Evolutionary conservation across 2,888 invertebrate genomes (phyloP).

Genomic region (Synergus japonicus): DNA sequence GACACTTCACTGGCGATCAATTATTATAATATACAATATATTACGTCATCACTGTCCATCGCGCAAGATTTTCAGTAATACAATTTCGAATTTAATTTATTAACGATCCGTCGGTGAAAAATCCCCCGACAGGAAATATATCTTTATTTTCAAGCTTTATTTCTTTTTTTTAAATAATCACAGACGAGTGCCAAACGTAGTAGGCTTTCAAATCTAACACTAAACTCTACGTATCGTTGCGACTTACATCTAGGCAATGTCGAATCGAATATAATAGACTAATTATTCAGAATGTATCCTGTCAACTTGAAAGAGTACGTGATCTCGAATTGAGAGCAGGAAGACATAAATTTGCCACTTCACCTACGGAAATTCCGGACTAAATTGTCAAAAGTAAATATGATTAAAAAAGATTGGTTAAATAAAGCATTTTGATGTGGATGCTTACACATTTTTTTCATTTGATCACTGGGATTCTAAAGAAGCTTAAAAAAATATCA

Average conservation of each 20-base stretch:
- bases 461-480: background rate
- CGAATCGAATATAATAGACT: slow-evolving; percentile 27
- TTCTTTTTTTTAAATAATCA: slow-evolving; percentile 62
- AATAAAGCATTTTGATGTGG: background rate
- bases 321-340: slow-evolving; percentile 45
- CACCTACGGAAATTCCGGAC: slow-evolving; percentile 13
- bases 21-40: slow-evolving; percentile 38
- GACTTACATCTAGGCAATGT: slow-evolving; percentile 38
- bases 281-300: slow-evolving; percentile 26
- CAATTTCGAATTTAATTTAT: slow-evolving; percentile 39
- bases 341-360: slow-evolving; percentile 52
- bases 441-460: background rate
- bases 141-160: slow-evolving; percentile 51
- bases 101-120: slow-evolving; percentile 15
- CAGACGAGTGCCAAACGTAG: slow-evolving; percentile 68
- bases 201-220: slow-evolving; percentile 64
- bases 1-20: slow-evolving; percentile 32
- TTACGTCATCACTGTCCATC: slow-evolving; percentile 16
- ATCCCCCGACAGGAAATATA: slow-evolving; percentile 22
- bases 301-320: slow-evolving; percentile 22
- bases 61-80: slow-evolving; percentile 11
- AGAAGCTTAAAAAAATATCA: slow-evolving; percentile 1
- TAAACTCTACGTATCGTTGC: slow-evolving; percentile 55
- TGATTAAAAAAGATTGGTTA: background rate
- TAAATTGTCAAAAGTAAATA: background rate